Percentiles rank a stretch among this genome's conserved stretches.
Evolutionary conservation across 2,113 vertebrate species (phyloP).

Genomic region (Prolemur simus): DNA sequence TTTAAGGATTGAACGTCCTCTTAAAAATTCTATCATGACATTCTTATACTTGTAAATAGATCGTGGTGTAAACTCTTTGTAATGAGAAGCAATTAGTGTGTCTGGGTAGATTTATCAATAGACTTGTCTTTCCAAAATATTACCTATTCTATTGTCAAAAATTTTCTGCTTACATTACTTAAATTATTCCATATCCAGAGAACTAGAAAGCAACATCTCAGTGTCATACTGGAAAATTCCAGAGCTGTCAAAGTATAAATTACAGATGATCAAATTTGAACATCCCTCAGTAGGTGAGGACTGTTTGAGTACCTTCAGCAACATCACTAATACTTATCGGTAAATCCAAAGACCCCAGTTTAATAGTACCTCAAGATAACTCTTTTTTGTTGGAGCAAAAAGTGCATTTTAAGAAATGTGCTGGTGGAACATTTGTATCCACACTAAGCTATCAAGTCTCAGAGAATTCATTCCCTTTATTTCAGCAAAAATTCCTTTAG

Average conservation of each 20-base stretch:
- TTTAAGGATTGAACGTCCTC: neutral
- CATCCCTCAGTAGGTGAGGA: neutral
- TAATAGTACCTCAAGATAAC: constrained; percentile 18
- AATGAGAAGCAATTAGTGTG: constrained; percentile 40
- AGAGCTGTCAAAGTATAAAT: neutral
- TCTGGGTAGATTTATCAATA: constrained; percentile 27
- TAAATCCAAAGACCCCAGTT: neutral
- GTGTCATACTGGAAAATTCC: neutral
- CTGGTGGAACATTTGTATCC: neutral
- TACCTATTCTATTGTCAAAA: neutral
- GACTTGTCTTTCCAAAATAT: constrained; percentile 35
- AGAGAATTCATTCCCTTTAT: constrained; percentile 43
- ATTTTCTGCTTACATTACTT: constrained; percentile 25
- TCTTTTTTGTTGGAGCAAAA: neutral
- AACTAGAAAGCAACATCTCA: constrained; percentile 6
- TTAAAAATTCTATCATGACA: constrained; percentile 24
- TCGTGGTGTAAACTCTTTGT: neutral
- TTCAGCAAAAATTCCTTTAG: constrained; percentile 29
- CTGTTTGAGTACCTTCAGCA: neutral
- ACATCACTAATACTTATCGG: neutral
- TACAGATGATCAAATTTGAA: neutral
- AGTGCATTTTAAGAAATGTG: constrained; percentile 44
- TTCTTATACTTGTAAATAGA: neutral
- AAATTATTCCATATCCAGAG: constrained; percentile 17
- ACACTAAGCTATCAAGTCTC: constrained; percentile 31